A percentile compares a stretch with the other conserved stretches of the same genome.
phyloP scores from a whole-genome alignment of 1,140 invertebrate genomes.

The Nephila pilipes region DNA sequence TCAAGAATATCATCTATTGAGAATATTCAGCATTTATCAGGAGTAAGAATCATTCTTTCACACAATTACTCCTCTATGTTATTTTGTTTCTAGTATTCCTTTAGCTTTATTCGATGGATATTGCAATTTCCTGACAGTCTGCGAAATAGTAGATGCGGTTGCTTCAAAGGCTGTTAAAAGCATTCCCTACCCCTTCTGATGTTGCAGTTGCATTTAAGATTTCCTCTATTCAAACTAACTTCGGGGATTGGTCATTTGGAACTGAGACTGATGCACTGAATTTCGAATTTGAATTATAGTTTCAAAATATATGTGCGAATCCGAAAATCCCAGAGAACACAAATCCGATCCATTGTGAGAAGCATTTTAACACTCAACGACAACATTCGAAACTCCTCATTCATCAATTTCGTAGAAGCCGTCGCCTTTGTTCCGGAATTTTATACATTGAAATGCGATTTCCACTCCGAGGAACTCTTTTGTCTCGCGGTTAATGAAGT shows the following conservation, averaged over 20 bases:
- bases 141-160: neutral
- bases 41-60: neutral
- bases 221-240: neutral
- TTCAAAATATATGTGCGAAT: constrained; percentile 13
- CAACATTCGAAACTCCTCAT: neutral
- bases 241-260: constrained; percentile 67
- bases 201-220: constrained; percentile 45
- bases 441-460: constrained; percentile 59
- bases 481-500: constrained; percentile 70
- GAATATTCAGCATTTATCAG: neutral
- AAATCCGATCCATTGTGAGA: constrained; percentile 31
- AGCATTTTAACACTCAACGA: constrained; percentile 23
- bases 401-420: constrained; percentile 48
- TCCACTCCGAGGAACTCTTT: constrained; percentile 52
- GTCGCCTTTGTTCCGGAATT: constrained; percentile 47
- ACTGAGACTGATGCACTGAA: neutral
- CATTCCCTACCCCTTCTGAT: neutral
- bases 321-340: constrained; percentile 6
- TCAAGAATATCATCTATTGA: neutral
- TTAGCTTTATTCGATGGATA: neutral
- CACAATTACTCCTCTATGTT: neutral
- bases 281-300: constrained; percentile 26
- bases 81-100: neutral
- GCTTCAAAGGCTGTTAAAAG: constrained; percentile 8
- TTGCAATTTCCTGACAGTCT: neutral